Evolutionary conservation across 1,140 invertebrate genomes (phyloP).

Genomic region (Cataglyphis hispanica): DNA sequence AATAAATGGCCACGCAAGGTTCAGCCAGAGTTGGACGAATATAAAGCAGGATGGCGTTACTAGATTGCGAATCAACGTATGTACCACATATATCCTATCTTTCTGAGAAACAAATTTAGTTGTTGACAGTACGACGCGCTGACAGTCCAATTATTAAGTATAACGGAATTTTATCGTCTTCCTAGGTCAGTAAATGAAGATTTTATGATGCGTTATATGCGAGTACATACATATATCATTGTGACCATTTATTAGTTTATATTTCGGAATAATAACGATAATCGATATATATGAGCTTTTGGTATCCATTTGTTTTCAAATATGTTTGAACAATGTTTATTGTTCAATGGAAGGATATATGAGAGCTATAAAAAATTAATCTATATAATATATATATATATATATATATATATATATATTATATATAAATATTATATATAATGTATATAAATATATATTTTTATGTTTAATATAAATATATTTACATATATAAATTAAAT

Average conservation of each 20-base stretch:
- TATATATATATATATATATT: too few species aligned
- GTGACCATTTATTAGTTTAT: conserved; percentile 10
- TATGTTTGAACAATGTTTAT: background rate
- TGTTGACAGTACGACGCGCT: conserved; percentile 19
- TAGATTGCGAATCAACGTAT: conserved; percentile 46
- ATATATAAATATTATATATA: background rate
- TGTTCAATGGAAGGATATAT: background rate
- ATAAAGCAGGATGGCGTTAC: conserved; percentile 49
- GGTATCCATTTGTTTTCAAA: background rate
- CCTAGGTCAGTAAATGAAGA: background rate
- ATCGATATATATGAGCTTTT: conserved; percentile 8
- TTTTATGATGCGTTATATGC: background rate
- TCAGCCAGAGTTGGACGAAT: conserved; percentile 27
- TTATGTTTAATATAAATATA: too few species aligned
- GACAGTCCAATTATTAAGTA: conserved; percentile 59
- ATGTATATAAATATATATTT: too few species aligned
- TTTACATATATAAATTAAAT: background rate
- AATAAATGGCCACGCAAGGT: conserved; percentile 59
- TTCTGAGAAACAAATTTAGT: conserved; percentile 48
- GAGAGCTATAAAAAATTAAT: background rate
- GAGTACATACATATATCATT: too few species aligned
- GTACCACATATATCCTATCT: conserved; percentile 27
- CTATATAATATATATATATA: background rate
- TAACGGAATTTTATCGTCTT: conserved; percentile 52
- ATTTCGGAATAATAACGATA: background rate